Evolutionary conservation across 2,113 vertebrate species (phyloP).

Genomic region (Ivindomyrus marchei): DNA sequence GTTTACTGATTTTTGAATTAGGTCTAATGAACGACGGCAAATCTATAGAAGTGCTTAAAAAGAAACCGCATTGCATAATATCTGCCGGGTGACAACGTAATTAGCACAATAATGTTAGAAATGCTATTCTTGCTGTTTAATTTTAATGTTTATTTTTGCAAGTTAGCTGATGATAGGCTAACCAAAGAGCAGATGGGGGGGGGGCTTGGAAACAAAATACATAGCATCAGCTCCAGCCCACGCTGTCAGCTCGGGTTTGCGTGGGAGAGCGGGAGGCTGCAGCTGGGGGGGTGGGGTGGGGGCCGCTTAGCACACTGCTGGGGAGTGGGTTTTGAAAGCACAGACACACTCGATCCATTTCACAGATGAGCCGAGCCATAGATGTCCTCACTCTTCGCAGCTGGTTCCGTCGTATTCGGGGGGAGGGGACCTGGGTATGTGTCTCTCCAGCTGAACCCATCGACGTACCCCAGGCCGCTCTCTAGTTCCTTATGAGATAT

Average conservation of each 20-base stretch:
- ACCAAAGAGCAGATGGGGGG: background rate
- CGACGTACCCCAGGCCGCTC: background rate
- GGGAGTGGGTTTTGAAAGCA: slow-evolving; percentile 46
- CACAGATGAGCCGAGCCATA: slow-evolving; percentile 45
- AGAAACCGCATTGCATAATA: background rate
- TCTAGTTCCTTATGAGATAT: background rate
- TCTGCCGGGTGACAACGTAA: background rate
- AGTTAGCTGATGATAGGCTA: background rate
- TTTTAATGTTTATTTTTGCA: background rate
- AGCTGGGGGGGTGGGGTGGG: background rate
- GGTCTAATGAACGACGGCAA: background rate
- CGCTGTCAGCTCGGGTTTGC: background rate
- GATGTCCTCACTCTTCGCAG: background rate
- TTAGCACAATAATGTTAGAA: background rate
- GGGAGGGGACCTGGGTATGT: background rate
- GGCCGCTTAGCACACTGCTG: background rate
- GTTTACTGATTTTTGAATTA: background rate
- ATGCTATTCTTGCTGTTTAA: background rate
- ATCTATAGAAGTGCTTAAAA: background rate
- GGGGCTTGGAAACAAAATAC: background rate
- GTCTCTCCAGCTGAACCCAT: background rate
- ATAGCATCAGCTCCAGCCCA: background rate
- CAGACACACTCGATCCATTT: slow-evolving; percentile 53
- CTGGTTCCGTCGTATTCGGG: background rate
- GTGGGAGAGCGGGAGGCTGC: background rate